Base-by-base conservation (phyloP, 1,140 invertebrate genomes). In the Drosophila miranda region DNA sequence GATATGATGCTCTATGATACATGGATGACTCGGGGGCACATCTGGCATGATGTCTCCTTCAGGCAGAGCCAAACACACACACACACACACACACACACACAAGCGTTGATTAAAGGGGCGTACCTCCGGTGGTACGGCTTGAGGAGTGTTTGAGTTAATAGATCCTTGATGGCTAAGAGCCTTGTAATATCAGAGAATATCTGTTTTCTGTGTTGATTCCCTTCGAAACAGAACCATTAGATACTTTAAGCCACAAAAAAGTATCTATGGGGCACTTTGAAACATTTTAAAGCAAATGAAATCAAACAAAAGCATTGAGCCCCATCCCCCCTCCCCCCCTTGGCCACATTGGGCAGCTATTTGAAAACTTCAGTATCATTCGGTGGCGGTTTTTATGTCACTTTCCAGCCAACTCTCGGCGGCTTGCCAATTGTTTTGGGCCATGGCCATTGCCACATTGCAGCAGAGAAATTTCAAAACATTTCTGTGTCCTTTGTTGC, bases 371-470 rank as follows among this genome's bases (percentile, higher is more conserved):
- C 43, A 74, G 71, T 53, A 58, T 66, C 70, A 74, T 34, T 75
- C 59, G 60, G 59, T 44, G 58, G 49, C 55, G 77, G 79, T 58
- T 69, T 78, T 78, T 78, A 82, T 82, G 70, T 46, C 62, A 76
- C 74, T 69, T 64, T 60, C 6, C 50, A 41, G 11, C 9, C 62
- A 19, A 21, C 44, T 58, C 64, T 75, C 70, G 61, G 45, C 60
- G 57, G 54, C 49, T 62, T 75, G 75, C 75, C 79, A 83, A 82
- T 53, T 68, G 79, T 63, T 73, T 78, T 28, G 75, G 75, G 75
- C 78, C 75, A 82, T 78, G 74, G 69, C 62, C 71, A 75, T 59
- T 75, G 72, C 34, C 79, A 75, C 60, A 77, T 78, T 83, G 69
- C 16, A 19, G 2, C 19, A 16, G 42, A 48, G 43, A 57, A 30